A percentile compares a stretch with the other conserved stretches of the same genome.
phyloP scores from a whole-genome alignment of 2,113 vertebrate species.

The Tricholaema leucomelas region DNA sequence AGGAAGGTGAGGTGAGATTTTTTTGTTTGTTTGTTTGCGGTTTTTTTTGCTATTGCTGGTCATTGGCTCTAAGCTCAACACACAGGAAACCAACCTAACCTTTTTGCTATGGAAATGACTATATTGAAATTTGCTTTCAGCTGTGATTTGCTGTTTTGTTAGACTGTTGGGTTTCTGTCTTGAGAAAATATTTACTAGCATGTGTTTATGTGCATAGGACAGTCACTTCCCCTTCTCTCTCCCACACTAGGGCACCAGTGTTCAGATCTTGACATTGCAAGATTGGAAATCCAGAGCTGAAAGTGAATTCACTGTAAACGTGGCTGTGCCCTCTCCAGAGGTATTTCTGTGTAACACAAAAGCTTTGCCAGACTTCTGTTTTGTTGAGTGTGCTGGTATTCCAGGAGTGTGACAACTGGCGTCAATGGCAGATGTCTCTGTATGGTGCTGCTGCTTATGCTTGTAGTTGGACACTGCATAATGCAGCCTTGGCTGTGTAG shows the following conservation, averaged over 20 bases:
- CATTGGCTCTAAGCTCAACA: neutral
- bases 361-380: neutral
- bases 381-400: neutral
- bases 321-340: neutral
- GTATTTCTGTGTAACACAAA: accelerated
- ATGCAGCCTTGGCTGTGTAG: accelerated
- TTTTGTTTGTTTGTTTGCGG: neutral
- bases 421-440: neutral
- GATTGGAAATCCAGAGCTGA: neutral
- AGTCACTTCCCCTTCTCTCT: neutral
- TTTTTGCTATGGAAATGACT: neutral
- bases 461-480: accelerated
- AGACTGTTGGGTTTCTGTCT: neutral
- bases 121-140: neutral
- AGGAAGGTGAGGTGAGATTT: neutral
- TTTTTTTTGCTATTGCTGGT: neutral
- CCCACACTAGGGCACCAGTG: neutral
- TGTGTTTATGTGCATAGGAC: neutral
- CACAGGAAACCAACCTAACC: neutral
- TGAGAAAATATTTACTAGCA: neutral
- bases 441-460: neutral
- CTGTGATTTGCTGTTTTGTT: neutral
- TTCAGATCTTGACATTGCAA: neutral
- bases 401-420: neutral
- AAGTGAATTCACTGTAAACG: neutral